Evolutionary conservation across 92 coral and sea anemone species (phyloP), one percentile per base, ranked within the genome.

Genomic region (Ricordea florida): DNA sequence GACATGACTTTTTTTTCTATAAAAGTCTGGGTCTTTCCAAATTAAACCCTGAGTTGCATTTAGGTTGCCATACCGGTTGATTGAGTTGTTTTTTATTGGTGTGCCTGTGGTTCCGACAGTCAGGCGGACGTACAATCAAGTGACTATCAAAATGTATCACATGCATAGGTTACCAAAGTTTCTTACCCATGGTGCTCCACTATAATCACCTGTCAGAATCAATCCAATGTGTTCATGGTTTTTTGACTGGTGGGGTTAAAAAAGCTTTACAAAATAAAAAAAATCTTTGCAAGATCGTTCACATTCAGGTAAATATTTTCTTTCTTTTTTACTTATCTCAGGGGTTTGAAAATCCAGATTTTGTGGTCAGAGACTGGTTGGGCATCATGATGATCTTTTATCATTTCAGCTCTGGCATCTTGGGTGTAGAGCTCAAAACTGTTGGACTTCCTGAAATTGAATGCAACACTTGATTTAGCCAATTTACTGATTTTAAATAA

Each of bases 361-460:
- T 57, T 57, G 64, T 57, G 64, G 64, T 57, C 64, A 2, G 28
- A 57, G n/a, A 57, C 43, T 18, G 64, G 64, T 32, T 32, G 64
- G n/a, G 42, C 64, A 57, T 32, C 43, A 32, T 57, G 64, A 16
- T 57, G 44, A 11, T 57, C 64, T 44, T 32, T 8, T n/a, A n/a
- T n/a, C n/a, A n/a, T n/a, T n/a, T n/a, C n/a, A n/a, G n/a, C n/a
- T n/a, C n/a, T n/a, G n/a, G 45, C 64, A 24, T 62, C 69, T 43
- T 62, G 69, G 0, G 69, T 62, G 11, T 43, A 63, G 11, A 41
- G 38, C 37, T 63, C 71, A 26, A 63, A 63, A 63, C 55, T 63
- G 71, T 63, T 63, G 25, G 71, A 63, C 55, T 63, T 63, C 71
- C 71, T 41, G 24, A 36, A 34, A 58, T 21, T 3, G 21, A 58